Conservation (phyloP, 2,797 vertebrate species). For the Acropternis orthonyx region DNA sequence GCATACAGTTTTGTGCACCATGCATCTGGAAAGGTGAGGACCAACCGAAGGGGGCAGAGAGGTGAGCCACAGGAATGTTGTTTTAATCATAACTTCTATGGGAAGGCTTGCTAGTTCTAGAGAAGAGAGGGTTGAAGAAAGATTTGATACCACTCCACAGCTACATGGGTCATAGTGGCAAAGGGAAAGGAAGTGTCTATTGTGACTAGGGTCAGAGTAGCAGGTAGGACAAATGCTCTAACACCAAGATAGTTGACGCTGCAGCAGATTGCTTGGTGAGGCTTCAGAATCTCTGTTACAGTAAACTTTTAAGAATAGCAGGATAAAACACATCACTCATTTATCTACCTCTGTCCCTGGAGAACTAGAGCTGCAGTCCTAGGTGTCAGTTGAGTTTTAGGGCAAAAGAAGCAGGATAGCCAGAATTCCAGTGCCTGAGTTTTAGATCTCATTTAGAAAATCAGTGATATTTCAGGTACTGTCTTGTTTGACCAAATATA, state of each 20-base stretch:
- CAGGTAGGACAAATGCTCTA: neutral
- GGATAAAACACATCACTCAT: neutral
- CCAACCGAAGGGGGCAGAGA: neutral
- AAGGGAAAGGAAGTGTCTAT: neutral
- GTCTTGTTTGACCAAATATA: neutral
- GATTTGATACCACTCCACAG: accelerated
- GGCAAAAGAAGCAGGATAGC: neutral
- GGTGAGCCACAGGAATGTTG: neutral
- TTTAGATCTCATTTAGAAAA: neutral
- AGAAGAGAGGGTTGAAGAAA: neutral
- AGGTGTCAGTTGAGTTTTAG: neutral
- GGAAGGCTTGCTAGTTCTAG: neutral
- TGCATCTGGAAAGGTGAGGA: neutral
- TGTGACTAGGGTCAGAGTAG: neutral
- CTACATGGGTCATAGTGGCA: neutral
- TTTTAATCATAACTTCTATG: neutral
- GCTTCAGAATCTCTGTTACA: neutral
- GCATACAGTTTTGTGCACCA: neutral
- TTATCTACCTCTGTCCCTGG: neutral
- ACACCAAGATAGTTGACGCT: neutral
- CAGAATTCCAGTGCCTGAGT: neutral
- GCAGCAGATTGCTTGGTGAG: neutral
- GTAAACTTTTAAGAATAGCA: neutral
- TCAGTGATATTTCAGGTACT: neutral
- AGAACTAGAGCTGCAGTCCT: neutral